Evolutionary conservation across 2,888 invertebrate species (phyloP), one percentile per base, ranked within the genome.

Genomic region (Idaea dimidiata): DNA sequence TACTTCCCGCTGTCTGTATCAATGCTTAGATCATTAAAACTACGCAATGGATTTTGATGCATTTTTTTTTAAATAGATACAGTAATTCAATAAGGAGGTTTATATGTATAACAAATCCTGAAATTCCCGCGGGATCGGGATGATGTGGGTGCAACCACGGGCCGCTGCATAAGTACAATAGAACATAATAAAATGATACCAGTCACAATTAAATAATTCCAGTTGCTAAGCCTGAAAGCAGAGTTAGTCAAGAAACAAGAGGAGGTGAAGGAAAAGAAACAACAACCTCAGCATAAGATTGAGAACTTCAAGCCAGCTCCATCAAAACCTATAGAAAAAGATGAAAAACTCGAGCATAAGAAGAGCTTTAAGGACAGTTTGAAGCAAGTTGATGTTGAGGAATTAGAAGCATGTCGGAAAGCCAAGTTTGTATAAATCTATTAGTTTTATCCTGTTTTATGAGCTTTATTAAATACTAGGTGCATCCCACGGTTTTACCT

Each of bases 191-290:
- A n/a, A n/a, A n/a, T n/a, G n/a, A n/a, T n/a, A n/a, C n/a, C n/a
- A n/a, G n/a, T 55, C 58, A 33, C 17, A 32, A 17, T 59, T 5
- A 63, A 54, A 17, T 55, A 14, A 43, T 80, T 79, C 18, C 80
- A 95, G 94, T 81, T 97, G 60, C 87, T 97, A n/a, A 96, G 96
- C 77, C 90, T 99, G 66, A 98, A 98, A 90, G 98, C 98, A 0
- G 98, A 99, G 87, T 91, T 99, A 16, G 84, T 96, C 58, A 94
- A 96, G 67, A 98, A 98, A 85, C 96, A 97, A 86, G 95, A 96
- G 74, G 97, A 98, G 87, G 95, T 97, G 0, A 91, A 93, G 63
- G 94, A 95, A 78, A 94, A 94, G 6, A 96, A 95, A 77, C 87
- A 89, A 24, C 77, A 89, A 1, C 91, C 94, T 1, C 86, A 91